These are phyloP conservation scores for Lymantria dispar DNA, from an alignment of 2,888 invertebrate genomes.

Conservation along the genomic window DNA sequence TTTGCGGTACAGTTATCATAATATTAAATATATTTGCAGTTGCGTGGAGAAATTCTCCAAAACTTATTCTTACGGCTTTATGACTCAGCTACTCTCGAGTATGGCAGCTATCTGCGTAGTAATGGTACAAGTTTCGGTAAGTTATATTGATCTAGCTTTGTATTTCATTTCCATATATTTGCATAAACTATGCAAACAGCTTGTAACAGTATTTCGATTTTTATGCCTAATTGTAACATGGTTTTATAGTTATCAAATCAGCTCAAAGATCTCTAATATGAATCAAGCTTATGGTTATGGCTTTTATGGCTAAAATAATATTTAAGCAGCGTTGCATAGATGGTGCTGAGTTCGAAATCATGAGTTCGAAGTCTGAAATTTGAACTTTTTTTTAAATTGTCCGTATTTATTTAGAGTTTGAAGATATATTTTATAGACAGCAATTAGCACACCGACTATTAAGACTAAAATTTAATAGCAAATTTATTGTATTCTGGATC, in stretches of 20 bases:
- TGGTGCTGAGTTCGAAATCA: too few species aligned
- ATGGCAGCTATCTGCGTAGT: constrained; percentile 76
- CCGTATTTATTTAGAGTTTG: too few species aligned
- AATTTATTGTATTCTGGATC: too few species aligned
- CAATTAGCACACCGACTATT: too few species aligned
- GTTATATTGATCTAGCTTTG: constrained; percentile 27
- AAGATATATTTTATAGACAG: too few species aligned
- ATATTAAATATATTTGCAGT: constrained; percentile 46
- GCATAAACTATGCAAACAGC: constrained; percentile 11
- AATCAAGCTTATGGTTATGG: too few species aligned
- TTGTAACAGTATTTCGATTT: neutral
- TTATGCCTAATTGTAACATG: neutral
- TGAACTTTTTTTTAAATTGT: too few species aligned
- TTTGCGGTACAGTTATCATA: constrained; percentile 3
- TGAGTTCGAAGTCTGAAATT: too few species aligned
- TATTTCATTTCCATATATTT: constrained; percentile 26
- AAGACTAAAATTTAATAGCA: too few species aligned
- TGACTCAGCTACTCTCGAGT: constrained; percentile 75
- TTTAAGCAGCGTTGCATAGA: too few species aligned
- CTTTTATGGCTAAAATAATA: too few species aligned
- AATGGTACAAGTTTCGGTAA: constrained; percentile 79
- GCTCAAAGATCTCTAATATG: neutral
- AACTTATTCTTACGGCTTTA: constrained; percentile 75
- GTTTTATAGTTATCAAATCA: constrained; percentile 16
- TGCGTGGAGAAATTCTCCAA: constrained; percentile 68